Evolutionary conservation across 37 sponge, comb jelly and placozoan species (phyloP).

Genomic region (Lycopodina hypogea): DNA sequence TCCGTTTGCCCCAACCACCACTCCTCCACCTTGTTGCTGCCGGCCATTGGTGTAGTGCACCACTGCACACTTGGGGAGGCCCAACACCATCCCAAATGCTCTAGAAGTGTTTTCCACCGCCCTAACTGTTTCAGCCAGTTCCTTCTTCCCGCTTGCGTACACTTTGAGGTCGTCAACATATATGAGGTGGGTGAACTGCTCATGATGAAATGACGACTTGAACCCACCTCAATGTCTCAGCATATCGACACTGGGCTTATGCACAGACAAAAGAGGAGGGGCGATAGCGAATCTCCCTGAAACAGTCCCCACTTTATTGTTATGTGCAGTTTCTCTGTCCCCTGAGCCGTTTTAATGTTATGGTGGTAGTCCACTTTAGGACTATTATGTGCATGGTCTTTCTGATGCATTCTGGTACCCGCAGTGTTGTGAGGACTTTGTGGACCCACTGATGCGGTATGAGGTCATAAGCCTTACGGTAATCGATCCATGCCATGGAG

Average conservation of each 20-base stretch:
- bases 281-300: conserved; percentile 43
- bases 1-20: not conserved
- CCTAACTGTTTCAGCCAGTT: not conserved
- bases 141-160: not conserved
- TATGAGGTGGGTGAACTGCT: not conserved
- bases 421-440: not conserved
- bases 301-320: conserved; percentile 20
- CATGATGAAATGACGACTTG: too few relatives aligned
- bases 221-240: not conserved
- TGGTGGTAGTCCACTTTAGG: not conserved
- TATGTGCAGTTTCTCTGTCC: not conserved
- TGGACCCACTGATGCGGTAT: not conserved
- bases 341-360: not conserved
- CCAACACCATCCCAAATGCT: conserved; percentile 39
- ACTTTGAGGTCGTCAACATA: conserved; percentile 9
- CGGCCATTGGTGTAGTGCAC: conserved; percentile 18
- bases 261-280: conserved; percentile 25
- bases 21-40: not conserved
- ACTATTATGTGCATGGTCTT: not conserved
- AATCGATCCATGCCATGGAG: conserved; percentile 2
- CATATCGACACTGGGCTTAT: not conserved
- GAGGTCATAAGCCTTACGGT: not conserved
- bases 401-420: not conserved
- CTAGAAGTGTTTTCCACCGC: not conserved
- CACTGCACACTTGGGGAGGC: conserved; percentile 26